phyloP scores from a whole-genome alignment of 2,113 vertebrate species.

The Ptychochromis oligacanthus region DNA sequence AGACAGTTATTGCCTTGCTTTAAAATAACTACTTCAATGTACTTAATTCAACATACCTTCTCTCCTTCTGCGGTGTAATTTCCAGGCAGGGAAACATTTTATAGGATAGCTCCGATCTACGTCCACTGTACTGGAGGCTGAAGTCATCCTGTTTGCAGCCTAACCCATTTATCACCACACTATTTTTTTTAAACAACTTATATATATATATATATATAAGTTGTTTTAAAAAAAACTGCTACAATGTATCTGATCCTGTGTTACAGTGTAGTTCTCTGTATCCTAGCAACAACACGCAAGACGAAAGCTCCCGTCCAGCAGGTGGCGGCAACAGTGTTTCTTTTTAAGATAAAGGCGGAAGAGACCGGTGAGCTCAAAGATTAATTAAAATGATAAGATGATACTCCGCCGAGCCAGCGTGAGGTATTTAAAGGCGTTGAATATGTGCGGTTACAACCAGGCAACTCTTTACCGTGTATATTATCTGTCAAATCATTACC shows the following conservation, averaged over 20 bases:
- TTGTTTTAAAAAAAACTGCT: neutral
- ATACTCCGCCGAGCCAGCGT: accelerated
- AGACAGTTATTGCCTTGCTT: neutral
- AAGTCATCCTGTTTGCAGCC: slow-evolving; percentile 55
- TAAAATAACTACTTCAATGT: neutral
- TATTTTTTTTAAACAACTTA: neutral
- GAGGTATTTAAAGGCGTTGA: neutral
- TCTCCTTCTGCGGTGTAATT: slow-evolving; percentile 53
- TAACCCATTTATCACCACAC: neutral
- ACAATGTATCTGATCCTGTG: neutral
- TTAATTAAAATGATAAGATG: neutral
- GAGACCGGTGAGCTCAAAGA: slow-evolving; percentile 24
- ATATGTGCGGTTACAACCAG: neutral
- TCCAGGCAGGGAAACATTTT: slow-evolving; percentile 81
- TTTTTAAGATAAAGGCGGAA: neutral
- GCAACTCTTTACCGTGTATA: accelerated
- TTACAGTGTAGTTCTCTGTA: slow-evolving; percentile 35
- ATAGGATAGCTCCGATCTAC: slow-evolving; percentile 59
- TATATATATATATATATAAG: too few relatives aligned
- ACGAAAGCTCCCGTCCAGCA: slow-evolving; percentile 31
- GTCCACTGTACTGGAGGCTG: slow-evolving; percentile 66
- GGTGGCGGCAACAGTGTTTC: neutral
- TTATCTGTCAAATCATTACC: neutral
- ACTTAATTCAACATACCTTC: slow-evolving; percentile 70
- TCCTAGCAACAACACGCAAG: slow-evolving; percentile 63